Conservation (phyloP, 2,113 vertebrate species). For the Chloropsis cyanopogon region DNA sequence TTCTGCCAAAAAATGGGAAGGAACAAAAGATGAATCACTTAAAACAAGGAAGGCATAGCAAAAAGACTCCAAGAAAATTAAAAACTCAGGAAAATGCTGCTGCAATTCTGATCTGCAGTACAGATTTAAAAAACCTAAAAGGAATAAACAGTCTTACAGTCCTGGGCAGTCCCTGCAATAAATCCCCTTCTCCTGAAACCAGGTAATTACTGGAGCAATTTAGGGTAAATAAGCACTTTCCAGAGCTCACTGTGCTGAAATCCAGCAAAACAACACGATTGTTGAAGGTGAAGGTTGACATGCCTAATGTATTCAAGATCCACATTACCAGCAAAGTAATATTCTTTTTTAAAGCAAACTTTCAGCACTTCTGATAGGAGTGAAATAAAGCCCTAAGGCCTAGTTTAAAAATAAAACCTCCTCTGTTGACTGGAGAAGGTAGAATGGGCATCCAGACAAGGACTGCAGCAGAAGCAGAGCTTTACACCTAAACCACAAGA, state of each 20-base stretch:
- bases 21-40: neutral
- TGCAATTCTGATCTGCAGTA: neutral
- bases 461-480: neutral
- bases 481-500: neutral
- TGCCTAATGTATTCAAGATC: neutral
- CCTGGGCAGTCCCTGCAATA: neutral
- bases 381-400: neutral
- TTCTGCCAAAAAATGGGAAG: neutral
- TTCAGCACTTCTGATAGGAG: neutral
- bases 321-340: neutral
- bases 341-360: neutral
- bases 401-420: neutral
- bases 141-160: neutral
- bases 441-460: neutral
- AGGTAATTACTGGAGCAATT: neutral
- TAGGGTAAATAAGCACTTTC: neutral
- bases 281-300: neutral
- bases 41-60: neutral
- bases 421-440: neutral
- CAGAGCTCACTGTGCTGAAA: neutral
- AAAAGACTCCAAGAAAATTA: neutral
- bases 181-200: neutral
- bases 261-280: neutral
- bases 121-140: neutral
- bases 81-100: neutral